phyloP scores from a whole-genome alignment of 1,140 invertebrate species.

The Drosophila erecta region DNA sequence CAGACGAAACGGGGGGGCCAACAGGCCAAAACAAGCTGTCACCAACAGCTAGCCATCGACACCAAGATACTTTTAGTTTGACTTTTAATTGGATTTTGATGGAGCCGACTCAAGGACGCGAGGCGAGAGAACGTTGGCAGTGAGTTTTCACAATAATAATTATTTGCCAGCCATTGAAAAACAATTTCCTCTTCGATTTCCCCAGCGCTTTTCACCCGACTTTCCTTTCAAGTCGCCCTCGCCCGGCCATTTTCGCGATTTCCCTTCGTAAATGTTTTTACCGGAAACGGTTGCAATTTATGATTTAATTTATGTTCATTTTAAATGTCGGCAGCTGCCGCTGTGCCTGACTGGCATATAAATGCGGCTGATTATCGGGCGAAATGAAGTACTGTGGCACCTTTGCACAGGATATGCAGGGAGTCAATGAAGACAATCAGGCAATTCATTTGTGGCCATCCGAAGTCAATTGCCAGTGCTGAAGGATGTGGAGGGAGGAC shows the following conservation, averaged over 20 bases:
- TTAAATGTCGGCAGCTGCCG: conserved; percentile 55
- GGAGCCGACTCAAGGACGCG: conserved; percentile 11
- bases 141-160: conserved; percentile 63
- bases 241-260: conserved; percentile 35
- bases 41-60: conserved; percentile 38
- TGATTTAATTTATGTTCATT: conserved; percentile 82
- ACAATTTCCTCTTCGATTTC: conserved; percentile 82
- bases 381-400: conserved; percentile 28
- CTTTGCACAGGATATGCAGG: conserved; percentile 25
- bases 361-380: conserved; percentile 73
- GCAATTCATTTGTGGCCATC: conserved; percentile 56
- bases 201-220: conserved; percentile 28
- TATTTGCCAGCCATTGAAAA: conserved; percentile 81
- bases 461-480: conserved; percentile 42
- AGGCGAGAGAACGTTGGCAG: not conserved
- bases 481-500: not conserved
- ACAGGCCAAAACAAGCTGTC: conserved; percentile 38
- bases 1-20: not conserved
- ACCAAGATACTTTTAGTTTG: conserved; percentile 51
- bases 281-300: conserved; percentile 80
- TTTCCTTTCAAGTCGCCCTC: conserved; percentile 16
- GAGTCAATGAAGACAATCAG: conserved; percentile 62
- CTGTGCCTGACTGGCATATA: conserved; percentile 59
- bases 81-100: conserved; percentile 52
- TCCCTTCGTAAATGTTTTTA: conserved; percentile 56